Base-by-base conservation (phyloP, 2,888 invertebrate genomes). In the Sarcophaga carnaria region DNA sequence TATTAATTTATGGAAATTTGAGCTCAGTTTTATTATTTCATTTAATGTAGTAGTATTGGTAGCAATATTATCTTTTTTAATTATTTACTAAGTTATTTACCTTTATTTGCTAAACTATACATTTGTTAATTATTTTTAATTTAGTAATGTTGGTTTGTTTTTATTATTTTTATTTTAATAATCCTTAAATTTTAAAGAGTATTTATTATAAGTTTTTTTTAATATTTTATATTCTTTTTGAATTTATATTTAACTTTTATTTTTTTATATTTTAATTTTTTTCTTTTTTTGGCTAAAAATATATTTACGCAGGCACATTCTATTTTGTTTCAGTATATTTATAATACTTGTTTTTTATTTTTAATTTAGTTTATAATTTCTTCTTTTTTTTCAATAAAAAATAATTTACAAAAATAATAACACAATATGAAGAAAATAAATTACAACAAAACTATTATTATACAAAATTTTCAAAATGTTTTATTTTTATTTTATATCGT, bases 301-400 rank as follows among this genome's bases (percentile, higher is more conserved):
- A 92, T 91, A 92, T 92, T 87, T 92, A 92, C 90, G 92, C 92
- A 92, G 92, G 92, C 92, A 92, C 92, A 92, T 92, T 92, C 92
- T 92, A 92, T 92, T 92, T 92, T 92, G 92, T 92, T 92, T 92
- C 92, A 91, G 90, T 92, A 81, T 88, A 86, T 72, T 87, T 82
- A 82, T 88, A 87, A 81, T 83, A 83, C 80, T 88, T 37, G 10
- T 37, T 37, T 37, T 25, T 79, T 49, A 37, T 54, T 75, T 78
- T 80, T 66, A 54, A 17, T 77, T 77, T 64, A 70, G 63, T 62
- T 77, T 22, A 22, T 22, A 22, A 22, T 22, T 22, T 22, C 1
- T 67, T 70, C 66, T 62, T 22, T 63, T 49, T 64, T 69, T 70
- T 59, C 49, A 47, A 75, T 49, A 62, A 59, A 83, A 79, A 84